Evolutionary conservation across 2,888 invertebrate genomes (phyloP).

Genomic region (Agonopterix arenella): DNA sequence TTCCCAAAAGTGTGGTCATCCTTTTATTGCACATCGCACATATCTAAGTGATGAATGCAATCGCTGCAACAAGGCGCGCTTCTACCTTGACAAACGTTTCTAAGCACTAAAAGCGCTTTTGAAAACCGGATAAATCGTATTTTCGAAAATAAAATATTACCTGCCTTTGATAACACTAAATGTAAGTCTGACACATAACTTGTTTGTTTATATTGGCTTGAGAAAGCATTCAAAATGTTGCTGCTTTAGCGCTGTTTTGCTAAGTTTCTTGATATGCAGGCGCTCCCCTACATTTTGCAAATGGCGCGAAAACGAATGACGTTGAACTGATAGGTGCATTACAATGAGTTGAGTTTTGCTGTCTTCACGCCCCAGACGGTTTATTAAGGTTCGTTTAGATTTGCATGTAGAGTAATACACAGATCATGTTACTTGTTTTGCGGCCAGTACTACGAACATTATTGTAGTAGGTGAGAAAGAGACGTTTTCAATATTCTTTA

Average conservation of each 20-base stretch:
- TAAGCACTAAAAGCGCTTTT: slow-evolving; percentile 17
- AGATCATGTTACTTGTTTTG: too few relatives aligned
- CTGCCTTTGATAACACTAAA: too few relatives aligned
- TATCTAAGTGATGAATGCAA: slow-evolving; percentile 46
- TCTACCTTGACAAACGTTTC: slow-evolving; percentile 13
- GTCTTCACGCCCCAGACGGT: slow-evolving; percentile 24
- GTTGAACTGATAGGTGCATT: slow-evolving; percentile 56
- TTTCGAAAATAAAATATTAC: too few relatives aligned
- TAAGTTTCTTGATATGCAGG: neutral
- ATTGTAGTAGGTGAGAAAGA: too few relatives aligned
- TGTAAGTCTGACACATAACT: too few relatives aligned
- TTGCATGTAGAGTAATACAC: too few relatives aligned
- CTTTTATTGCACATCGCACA: slow-evolving; percentile 10
- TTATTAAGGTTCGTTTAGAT: slow-evolving; percentile 3
- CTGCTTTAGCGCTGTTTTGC: neutral
- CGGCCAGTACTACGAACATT: too few relatives aligned
- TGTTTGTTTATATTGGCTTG: too few relatives aligned
- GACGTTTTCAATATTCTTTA: too few relatives aligned
- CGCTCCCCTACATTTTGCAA: slow-evolving; percentile 40
- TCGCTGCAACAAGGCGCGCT: slow-evolving; percentile 30
- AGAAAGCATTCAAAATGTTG: neutral
- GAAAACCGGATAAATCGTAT: too few relatives aligned
- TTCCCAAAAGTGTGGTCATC: slow-evolving; percentile 16
- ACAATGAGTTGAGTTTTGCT: slow-evolving; percentile 28
- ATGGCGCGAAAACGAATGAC: slow-evolving; percentile 46